These are phyloP conservation scores for Cerceris ruficornis DNA, from an alignment of 2,888 invertebrate genomes.

Conservation along the genomic window DNA sequence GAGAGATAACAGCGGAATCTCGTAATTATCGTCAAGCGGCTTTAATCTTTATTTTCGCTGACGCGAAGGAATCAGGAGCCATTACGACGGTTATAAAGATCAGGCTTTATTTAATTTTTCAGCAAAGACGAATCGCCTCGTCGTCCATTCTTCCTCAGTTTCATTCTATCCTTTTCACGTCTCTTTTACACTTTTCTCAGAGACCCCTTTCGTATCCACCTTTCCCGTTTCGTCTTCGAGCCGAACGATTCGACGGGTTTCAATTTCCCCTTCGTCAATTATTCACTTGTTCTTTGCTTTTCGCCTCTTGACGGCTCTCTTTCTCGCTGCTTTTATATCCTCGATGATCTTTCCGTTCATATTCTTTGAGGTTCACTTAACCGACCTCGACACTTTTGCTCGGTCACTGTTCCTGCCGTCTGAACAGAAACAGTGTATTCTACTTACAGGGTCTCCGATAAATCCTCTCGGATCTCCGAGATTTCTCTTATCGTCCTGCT, in stretches of 20 bases:
- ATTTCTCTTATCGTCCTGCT: slow-evolving; percentile 8
- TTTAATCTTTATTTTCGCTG: slow-evolving; percentile 18
- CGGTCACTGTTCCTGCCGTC: not conserved
- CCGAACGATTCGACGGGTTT: slow-evolving; percentile 22
- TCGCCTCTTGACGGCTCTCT: not conserved
- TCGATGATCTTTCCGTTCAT: slow-evolving; percentile 29
- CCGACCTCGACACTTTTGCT: slow-evolving; percentile 17
- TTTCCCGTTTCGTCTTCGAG: slow-evolving; percentile 12
- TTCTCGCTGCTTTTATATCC: slow-evolving; percentile 2
- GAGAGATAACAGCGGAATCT: not conserved
- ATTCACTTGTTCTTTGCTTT: slow-evolving; percentile 24
- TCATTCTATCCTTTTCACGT: not conserved
- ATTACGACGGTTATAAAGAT: not conserved
- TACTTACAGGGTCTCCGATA: slow-evolving; percentile 25
- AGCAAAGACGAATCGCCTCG: not conserved
- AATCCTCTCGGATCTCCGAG: slow-evolving; percentile 28
- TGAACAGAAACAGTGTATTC: slow-evolving; percentile 20
- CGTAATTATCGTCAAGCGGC: slow-evolving; percentile 22
- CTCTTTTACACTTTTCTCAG: not conserved
- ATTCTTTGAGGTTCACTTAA: slow-evolving; percentile 2
- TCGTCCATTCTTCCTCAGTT: not conserved
- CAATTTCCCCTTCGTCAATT: slow-evolving; percentile 43
- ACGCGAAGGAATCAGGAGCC: slow-evolving; percentile 10
- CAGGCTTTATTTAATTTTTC: slow-evolving; percentile 32
- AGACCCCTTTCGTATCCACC: not conserved